Conservation (phyloP, 1,140 invertebrate species). For the Holcopasites calliopsidis region DNA sequence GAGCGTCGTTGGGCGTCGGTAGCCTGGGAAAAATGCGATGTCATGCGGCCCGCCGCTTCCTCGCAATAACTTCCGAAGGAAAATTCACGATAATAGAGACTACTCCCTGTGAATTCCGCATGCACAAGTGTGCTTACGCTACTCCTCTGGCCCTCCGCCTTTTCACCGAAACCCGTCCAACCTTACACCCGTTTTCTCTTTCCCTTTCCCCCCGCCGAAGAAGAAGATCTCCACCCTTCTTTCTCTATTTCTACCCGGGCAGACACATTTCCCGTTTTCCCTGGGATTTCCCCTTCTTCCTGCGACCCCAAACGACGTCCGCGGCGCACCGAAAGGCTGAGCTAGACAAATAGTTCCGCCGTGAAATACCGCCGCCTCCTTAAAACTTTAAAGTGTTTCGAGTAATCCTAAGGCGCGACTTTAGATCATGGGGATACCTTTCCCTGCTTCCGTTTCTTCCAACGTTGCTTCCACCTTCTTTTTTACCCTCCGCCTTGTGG, state of each 20-base stretch:
- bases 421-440: constrained; percentile 52
- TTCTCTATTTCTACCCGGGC: constrained; percentile 20
- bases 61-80: constrained; percentile 66
- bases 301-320: constrained; percentile 27
- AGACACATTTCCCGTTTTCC: constrained; percentile 5
- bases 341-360: constrained; percentile 73
- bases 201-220: neutral
- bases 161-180: constrained; percentile 32
- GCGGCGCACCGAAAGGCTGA: constrained; percentile 65
- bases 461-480: neutral
- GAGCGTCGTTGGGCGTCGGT: constrained; percentile 3
- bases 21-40: constrained; percentile 62
- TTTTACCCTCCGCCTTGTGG: neutral
- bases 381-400: constrained; percentile 70
- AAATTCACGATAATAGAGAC: constrained; percentile 73
- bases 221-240: neutral
- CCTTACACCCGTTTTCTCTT: neutral
- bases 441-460: neutral
- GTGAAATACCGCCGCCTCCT: constrained; percentile 73
- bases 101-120: constrained; percentile 62
- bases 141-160: constrained; percentile 21
- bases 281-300: constrained; percentile 17
- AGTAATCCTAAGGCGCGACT: constrained; percentile 64
- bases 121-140: constrained; percentile 59
- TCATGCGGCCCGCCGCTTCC: constrained; percentile 43